phyloP scores from a whole-genome alignment of 2,888 invertebrate genomes.

The Cylindroiulus punctatus region DNA sequence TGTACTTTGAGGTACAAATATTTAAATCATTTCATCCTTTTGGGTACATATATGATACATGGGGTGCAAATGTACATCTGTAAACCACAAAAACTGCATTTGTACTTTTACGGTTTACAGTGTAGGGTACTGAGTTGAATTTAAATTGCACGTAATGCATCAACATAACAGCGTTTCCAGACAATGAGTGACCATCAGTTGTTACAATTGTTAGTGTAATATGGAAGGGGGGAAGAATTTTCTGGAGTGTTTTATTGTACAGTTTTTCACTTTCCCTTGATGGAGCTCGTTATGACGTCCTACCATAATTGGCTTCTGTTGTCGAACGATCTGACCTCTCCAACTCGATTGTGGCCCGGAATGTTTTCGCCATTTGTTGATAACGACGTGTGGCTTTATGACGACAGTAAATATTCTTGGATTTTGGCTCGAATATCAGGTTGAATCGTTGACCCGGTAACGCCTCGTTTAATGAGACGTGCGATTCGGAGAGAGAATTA shows the following conservation, averaged over 20 bases:
- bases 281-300: not conserved
- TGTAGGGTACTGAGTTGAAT: no score
- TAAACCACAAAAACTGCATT: no score
- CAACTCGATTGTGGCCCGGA: not conserved
- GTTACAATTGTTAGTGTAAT: no score
- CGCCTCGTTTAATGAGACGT: slow-evolving; percentile 18
- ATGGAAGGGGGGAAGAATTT: no score
- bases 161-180: no score
- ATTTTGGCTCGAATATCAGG: slow-evolving; percentile 13
- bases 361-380: slow-evolving; percentile 14
- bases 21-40: no score
- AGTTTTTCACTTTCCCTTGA: not conserved
- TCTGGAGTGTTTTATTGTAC: not conserved
- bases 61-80: no score
- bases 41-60: no score
- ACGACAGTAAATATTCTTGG: slow-evolving; percentile 17
- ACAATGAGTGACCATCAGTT: no score
- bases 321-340: not conserved
- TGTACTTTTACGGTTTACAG: no score
- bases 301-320: slow-evolving; percentile 14
- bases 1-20: no score
- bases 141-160: no score
- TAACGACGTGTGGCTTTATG: not conserved
- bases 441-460: not conserved
- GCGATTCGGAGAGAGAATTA: slow-evolving; percentile 5